Conservation (phyloP, 2,888 invertebrate genomes). For the Andrena trimmerana region DNA sequence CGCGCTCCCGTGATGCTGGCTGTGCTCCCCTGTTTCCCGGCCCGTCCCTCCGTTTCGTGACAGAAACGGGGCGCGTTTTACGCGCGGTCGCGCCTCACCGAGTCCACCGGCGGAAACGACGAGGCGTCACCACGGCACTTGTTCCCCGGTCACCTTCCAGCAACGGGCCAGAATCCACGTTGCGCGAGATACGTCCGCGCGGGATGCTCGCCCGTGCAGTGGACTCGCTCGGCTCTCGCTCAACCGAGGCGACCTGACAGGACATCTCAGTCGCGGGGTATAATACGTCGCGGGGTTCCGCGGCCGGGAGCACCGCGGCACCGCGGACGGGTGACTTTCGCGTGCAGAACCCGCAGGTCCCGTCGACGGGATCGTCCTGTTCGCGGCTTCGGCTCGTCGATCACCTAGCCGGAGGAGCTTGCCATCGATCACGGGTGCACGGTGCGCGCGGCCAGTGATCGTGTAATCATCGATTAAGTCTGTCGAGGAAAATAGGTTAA, state of each 20-base stretch:
- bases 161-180: neutral
- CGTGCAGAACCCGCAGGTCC: neutral
- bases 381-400: neutral
- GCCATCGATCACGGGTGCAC: slow-evolving; percentile 22
- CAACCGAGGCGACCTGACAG: neutral
- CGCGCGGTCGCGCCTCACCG: neutral
- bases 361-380: neutral
- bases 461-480: slow-evolving; percentile 39
- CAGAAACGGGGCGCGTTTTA: slow-evolving; percentile 33
- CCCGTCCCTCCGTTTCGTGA: slow-evolving; percentile 55
- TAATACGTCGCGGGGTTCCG: too few relatives aligned
- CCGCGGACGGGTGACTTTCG: neutral
- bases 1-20: slow-evolving; percentile 63
- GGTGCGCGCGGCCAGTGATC: slow-evolving; percentile 32
- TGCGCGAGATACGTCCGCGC: slow-evolving; percentile 11
- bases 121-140: neutral
- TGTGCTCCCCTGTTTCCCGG: slow-evolving; percentile 19
- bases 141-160: neutral
- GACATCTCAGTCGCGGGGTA: neutral
- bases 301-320: too few relatives aligned
- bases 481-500: slow-evolving; percentile 39
- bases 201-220: slow-evolving; percentile 12
- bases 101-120: neutral
- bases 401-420: neutral
- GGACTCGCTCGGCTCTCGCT: slow-evolving; percentile 34